Evolutionary conservation across 2,888 invertebrate genomes (phyloP), one percentile per base, ranked within the genome.

Genomic region (Calameuta pallipes): DNA sequence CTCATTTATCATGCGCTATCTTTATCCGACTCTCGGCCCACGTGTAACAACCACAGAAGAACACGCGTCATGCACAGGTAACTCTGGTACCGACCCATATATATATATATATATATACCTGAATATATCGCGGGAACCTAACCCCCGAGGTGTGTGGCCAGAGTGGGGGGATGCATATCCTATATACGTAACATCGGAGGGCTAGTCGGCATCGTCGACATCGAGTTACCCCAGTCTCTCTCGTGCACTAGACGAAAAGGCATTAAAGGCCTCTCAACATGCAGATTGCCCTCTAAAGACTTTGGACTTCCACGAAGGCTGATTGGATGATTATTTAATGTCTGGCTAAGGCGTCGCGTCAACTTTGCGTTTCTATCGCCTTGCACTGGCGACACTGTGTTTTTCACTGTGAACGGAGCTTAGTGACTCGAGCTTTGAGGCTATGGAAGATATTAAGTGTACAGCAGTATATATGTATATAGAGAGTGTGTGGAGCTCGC

Each of bases 221-320:
- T 9, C 30, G 71, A 34, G 71, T 31, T 31, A 71, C 30, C 31
- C 71, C 84, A 84, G 87, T 36, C 3, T 36, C 33, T 37, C 56
- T 56, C 56, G 9, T 9, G 56, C 6, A 56, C 88, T 89, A 89
- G 89, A 87, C 87, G 87, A 90, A 90, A 89, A 88, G 89, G 88
- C 87, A 90, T 90, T 90, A 90, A 89, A 88, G 86, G 88, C 89
- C 90, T 90, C 89, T 91, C 90, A 91, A 89, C 89, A 91, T 91
- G 91, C 89, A 91, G 89, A 91, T 91, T 90, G 89, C 88, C 85
- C 85, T 87, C 86, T 88, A 87, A 89, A 88, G 87, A 87, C 89
- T 90, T 90, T 86, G 87, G 86, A 89, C 88, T 89, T 89, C 86
- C 86, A 84, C 86, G 89, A 88, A 88, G 87, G 89, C 87, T 89